Evolutionary conservation across 2,797 vertebrate genomes (phyloP).

Genomic region (Acipenser transmontanus): DNA sequence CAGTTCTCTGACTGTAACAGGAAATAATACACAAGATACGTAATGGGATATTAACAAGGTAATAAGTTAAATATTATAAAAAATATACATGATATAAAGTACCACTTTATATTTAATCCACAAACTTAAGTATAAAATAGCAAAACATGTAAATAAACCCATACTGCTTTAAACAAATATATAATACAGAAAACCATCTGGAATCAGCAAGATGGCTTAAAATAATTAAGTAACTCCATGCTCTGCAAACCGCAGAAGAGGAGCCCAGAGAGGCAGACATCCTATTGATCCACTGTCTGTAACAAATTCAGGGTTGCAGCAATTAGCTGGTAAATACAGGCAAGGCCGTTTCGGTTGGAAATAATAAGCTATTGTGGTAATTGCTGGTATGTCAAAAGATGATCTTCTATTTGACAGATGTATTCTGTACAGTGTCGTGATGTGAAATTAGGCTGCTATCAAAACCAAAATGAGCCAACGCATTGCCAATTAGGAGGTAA

Average conservation of each 20-base stretch:
- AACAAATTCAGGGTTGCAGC: constrained; percentile 36
- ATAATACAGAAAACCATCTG: constrained; percentile 54
- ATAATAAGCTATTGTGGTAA: constrained; percentile 2
- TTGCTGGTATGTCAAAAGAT: constrained; percentile 25
- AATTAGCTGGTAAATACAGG: constrained; percentile 34
- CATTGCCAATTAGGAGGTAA: too few relatives aligned
- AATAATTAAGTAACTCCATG: background rate
- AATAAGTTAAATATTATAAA: too few relatives aligned
- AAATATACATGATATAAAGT: too few relatives aligned
- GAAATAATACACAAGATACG: too few relatives aligned
- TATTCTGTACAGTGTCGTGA: constrained; percentile 57
- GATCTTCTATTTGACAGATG: constrained; percentile 46
- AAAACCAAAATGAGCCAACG: too few relatives aligned
- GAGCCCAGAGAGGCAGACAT: constrained; percentile 65
- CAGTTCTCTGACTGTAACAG: too few relatives aligned
- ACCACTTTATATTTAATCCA: constrained; percentile 49
- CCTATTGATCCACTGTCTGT: constrained; percentile 73
- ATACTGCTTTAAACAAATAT: constrained; percentile 39
- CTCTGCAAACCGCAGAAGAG: constrained; percentile 22
- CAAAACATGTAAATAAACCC: constrained; percentile 71
- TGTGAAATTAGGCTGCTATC: constrained; percentile 21
- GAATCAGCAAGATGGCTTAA: constrained; percentile 27
- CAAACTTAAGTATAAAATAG: constrained; percentile 62
- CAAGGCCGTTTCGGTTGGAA: constrained; percentile 18
- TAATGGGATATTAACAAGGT: too few relatives aligned